Base-by-base conservation (phyloP, 2,888 invertebrate species). In the Idaea aversata region DNA sequence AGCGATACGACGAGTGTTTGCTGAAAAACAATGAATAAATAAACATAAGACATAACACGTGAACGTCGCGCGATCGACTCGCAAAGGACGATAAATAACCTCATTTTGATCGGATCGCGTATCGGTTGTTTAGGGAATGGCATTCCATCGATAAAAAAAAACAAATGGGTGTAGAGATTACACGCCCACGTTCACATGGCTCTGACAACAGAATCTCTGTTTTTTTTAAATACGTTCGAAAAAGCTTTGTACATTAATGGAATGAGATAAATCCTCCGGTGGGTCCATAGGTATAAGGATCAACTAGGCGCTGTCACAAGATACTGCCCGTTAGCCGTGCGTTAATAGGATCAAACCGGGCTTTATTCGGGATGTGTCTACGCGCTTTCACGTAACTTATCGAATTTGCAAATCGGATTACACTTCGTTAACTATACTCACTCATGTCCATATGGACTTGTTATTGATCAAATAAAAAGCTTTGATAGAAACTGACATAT, bases 381-480 rank as follows among this genome's bases (percentile, higher is more conserved):
- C 88, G 87, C 89, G 89, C 91, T 91, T 91, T 90, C 86, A 87
- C 86, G 87, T 88, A 90, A 91, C 90, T 91, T 91, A 88, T 89
- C 89, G 91, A 91, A 90, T 91, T 91, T 89, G 88, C 90, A 89
- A 91, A 91, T 88, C 89, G 88, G 91, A 89, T 91, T 91, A 90
- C 88, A 88, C 87, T 86, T 90, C 90, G 89, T 91, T 91, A 91
- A 81, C 83, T 81, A 84, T 86, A 83, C 72, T 73, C 68, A 65
- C 72, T 73, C 68, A 65, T 72, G 70, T 72, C 64, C 67, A 66
- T 68, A 68, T 72, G 65, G 67, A 71, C 67, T 64, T 61, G 64
- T 65, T 67, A 57, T 66, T 66, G 36, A 65, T 68, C 63, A 72
- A 71, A 73, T 70, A 70, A 72, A 72, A 69, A 25, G 25, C 3